Evolutionary conservation across 2,113 vertebrate species (phyloP).

Genomic region (Microtus pennsylvanicus): DNA sequence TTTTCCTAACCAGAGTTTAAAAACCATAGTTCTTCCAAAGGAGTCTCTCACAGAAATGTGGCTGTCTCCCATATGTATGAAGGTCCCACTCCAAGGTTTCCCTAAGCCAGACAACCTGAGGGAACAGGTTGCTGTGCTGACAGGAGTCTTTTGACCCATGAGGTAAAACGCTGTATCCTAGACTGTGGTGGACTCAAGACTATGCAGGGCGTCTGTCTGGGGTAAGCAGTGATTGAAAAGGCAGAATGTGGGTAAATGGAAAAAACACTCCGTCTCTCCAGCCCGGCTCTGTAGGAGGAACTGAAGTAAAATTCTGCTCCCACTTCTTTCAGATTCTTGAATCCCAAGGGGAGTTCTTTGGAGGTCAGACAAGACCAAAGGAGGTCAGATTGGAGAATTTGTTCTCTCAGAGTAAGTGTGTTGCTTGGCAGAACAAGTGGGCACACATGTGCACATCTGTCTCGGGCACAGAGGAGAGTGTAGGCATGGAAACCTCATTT

Average conservation of each 20-base stretch:
- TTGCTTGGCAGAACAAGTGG: conserved; percentile 10
- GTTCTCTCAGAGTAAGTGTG: conserved; percentile 7
- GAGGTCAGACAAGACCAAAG: conserved; percentile 53
- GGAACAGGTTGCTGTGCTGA: not conserved
- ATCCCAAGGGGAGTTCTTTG: conserved; percentile 52
- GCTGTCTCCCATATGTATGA: not conserved
- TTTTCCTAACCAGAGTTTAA: conserved; percentile 62
- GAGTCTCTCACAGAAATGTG: conserved; percentile 47
- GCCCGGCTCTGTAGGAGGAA: not conserved
- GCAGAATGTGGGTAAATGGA: conserved; percentile 59
- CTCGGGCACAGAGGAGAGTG: not conserved
- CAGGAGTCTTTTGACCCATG: not conserved
- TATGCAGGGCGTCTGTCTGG: conserved; percentile 24
- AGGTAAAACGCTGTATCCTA: not conserved
- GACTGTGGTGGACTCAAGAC: not conserved
- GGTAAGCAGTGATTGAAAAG: conserved; percentile 50
- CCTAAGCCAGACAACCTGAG: not conserved
- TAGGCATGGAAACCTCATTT: conserved; percentile 59
- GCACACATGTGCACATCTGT: not conserved
- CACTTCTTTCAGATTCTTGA: conserved; percentile 28
- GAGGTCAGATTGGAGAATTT: conserved; percentile 8
- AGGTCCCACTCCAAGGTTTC: not conserved
- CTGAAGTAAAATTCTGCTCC: not conserved
- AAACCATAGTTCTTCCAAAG: conserved; percentile 53
- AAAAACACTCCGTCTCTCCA: conserved; percentile 57